phyloP scores from a whole-genome alignment of 2,888 invertebrate genomes.

The Phengaris arion region DNA sequence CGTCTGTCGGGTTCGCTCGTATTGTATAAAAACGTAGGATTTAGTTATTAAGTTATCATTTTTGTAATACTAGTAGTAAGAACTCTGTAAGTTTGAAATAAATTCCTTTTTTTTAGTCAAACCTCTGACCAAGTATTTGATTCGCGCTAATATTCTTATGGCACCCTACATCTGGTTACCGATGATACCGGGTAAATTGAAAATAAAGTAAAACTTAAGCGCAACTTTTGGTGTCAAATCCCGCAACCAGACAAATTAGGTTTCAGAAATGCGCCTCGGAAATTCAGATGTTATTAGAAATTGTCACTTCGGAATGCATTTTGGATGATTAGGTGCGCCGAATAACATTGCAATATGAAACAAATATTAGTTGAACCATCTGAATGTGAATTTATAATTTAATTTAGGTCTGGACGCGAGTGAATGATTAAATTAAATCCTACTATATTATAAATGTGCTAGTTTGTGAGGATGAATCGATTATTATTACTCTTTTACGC shows the following conservation, averaged over 20 bases:
- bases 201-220: conserved; percentile 46
- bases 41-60: too few relatives aligned
- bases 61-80: too few relatives aligned
- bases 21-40: too few relatives aligned
- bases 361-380: background rate
- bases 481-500: too few relatives aligned
- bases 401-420: background rate
- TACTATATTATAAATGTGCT: too few relatives aligned
- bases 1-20: too few relatives aligned
- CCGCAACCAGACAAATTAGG: conserved; percentile 54
- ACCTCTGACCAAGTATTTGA: too few relatives aligned
- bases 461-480: too few relatives aligned
- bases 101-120: too few relatives aligned
- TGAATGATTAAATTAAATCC: background rate
- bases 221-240: conserved; percentile 56
- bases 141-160: too few relatives aligned
- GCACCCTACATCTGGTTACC: background rate
- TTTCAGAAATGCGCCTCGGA: conserved; percentile 49
- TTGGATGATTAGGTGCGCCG: background rate
- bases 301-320: conserved; percentile 13
- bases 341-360: background rate
- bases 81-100: too few relatives aligned
- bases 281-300: conserved; percentile 30
- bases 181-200: background rate
- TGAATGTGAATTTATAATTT: background rate